Evolutionary conservation across 2,888 invertebrate genomes (phyloP), one percentile per base, ranked within the genome.

Genomic region (Alloscopus bannaensis): DNA sequence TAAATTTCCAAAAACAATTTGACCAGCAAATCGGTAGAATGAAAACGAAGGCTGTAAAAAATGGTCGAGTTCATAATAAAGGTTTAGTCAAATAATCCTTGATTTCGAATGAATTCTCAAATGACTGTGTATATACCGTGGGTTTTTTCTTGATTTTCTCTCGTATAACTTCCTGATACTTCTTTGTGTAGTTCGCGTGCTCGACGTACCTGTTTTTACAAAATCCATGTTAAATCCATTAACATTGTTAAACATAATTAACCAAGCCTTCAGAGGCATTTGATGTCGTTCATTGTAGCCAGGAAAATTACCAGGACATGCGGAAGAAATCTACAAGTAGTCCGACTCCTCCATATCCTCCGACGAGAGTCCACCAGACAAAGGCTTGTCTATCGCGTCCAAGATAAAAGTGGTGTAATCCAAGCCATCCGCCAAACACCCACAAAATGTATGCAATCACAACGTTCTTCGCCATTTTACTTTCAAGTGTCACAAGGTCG

Each of bases 351-450:
- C 92, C 90, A 87, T 94, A 95, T 2, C 97, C 97, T 0, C 95
- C 97, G n/a, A 81, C 77, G 22, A 83, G 50, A 28, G 68, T 50
- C 92, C 95, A 94, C 92, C 95, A 96, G 0, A 97, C 90, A 87
- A 98, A 94, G 0, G 95, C 98, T 86, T 98, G 98, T 24, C 93
- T 91, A 88, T 97, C 96, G 73, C 98, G 91, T 69, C 93, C 91
- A 82, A 98, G 90, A 89, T 98, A 98, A 87, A 98, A 92, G 88
- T 97, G 96, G 89, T 98, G 98, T 3, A 94, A 89, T 0, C 98
- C 98, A 85, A 95, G 93, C 86, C 94, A 89, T 3, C 98, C 98
- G 20, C 96, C 95, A 84, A 95, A 91, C 0, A 96, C 87, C 97
- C 97, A 98, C 47, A 93, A 89, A 0, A 97, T 79, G 87, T 97